phyloP scores from a whole-genome alignment of 1,140 invertebrate genomes.

The Nymphalis io region DNA sequence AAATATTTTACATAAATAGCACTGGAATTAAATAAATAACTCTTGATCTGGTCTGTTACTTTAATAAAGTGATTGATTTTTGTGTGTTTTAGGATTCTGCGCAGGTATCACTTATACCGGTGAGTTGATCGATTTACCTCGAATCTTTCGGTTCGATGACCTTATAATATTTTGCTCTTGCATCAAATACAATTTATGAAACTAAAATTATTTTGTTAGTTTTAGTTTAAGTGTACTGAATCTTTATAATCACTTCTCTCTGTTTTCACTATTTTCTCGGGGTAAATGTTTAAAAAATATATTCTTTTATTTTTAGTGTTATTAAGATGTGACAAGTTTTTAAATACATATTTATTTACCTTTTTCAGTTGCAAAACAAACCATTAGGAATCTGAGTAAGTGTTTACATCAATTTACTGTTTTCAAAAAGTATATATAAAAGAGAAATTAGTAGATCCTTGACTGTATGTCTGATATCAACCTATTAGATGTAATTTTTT shows the following conservation, averaged over 20 bases:
- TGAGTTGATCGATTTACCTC: slow-evolving; percentile 24
- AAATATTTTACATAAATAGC: not conserved
- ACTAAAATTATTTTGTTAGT: not conserved
- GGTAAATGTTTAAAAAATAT: not conserved
- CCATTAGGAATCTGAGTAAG: too few species aligned
- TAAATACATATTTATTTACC: too few species aligned
- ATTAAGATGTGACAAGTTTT: too few species aligned
- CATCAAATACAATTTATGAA: not conserved
- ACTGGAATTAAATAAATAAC: not conserved
- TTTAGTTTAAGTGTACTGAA: not conserved
- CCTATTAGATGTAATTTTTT: too few species aligned
- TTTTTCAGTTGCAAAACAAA: too few species aligned
- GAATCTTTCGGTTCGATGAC: slow-evolving; percentile 18
- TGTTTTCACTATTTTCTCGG: not conserved
- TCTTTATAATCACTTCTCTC: not conserved
- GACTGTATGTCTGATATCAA: too few species aligned
- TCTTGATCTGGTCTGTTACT: not conserved
- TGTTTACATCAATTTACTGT: too few species aligned
- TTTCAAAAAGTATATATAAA: too few species aligned
- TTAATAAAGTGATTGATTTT: slow-evolving; percentile 5
- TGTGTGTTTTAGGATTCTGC: slow-evolving; percentile 8
- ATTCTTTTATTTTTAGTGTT: too few species aligned
- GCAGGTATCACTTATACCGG: slow-evolving; percentile 2
- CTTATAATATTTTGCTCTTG: slow-evolving; percentile 16
- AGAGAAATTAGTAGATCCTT: too few species aligned